These are phyloP conservation scores for Sinelater perroti DNA, from an alignment of 2,888 invertebrate genomes.

Conservation along the genomic window DNA sequence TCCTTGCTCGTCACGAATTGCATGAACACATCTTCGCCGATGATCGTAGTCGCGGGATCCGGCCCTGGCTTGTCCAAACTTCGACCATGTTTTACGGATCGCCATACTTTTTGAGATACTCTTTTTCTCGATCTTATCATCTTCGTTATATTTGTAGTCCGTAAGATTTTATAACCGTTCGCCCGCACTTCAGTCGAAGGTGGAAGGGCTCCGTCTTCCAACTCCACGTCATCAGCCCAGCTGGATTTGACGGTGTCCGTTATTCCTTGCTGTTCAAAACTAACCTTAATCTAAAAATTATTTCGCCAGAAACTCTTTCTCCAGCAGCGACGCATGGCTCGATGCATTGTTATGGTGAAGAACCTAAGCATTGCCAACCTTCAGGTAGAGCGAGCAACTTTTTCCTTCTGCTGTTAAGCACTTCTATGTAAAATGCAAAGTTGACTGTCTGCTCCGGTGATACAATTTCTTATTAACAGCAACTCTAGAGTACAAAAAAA, in stretches of 20 bases:
- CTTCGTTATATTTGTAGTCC: constrained; percentile 92
- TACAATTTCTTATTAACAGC: no score
- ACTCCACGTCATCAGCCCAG: constrained; percentile 97
- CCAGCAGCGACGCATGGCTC: no score
- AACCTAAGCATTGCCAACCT: no score
- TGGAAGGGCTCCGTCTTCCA: constrained; percentile 81
- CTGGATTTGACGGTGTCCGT: constrained; percentile 82
- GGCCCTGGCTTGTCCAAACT: constrained; percentile 94
- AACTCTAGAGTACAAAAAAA: no score
- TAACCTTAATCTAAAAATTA: no score
- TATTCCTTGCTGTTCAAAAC: no score
- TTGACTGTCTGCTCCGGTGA: no score
- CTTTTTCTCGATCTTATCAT: constrained; percentile 90
- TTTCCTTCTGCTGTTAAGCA: no score
- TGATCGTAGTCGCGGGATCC: constrained; percentile 95
- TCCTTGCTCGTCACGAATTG: constrained; percentile 90
- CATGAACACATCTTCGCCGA: constrained; percentile 95
- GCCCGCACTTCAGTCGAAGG: constrained; percentile 80
- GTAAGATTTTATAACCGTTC: constrained; percentile 87
- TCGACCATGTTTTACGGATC: constrained; percentile 94
- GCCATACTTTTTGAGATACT: constrained; percentile 93
- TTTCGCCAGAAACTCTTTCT: no score
- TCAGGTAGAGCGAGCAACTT: no score
- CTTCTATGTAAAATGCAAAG: no score
- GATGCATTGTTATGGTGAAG: no score